Percentiles rank a stretch among this genome's conserved stretches.
phyloP scores from a whole-genome alignment of 2,797 vertebrate genomes.

The Carduelis carduelis region DNA sequence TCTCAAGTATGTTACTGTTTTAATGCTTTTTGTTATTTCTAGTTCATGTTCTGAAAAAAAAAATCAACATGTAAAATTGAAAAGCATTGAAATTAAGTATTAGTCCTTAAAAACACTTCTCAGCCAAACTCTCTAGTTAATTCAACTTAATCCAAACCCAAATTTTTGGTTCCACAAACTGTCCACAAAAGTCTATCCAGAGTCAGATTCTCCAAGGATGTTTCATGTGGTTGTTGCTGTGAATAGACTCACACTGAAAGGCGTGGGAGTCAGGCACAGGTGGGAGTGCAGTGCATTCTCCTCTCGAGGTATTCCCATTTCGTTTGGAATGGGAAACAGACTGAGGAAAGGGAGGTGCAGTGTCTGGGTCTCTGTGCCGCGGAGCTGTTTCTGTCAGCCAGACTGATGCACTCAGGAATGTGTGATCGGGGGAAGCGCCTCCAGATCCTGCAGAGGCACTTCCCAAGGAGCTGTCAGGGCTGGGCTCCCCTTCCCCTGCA shows the following conservation, averaged over 20 bases:
- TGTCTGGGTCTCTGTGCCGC: not conserved
- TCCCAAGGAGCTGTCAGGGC: not conserved
- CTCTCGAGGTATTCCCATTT: not conserved
- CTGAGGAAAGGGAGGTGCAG: not conserved
- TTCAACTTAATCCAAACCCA: not conserved
- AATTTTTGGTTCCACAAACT: not conserved
- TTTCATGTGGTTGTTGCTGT: not conserved
- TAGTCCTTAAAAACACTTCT: not conserved
- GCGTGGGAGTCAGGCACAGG: not conserved
- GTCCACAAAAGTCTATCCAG: not conserved
- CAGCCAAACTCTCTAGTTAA: not conserved
- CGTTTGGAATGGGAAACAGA: not conserved
- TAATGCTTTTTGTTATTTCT: not conserved
- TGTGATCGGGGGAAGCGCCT: not conserved
- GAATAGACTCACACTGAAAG: not conserved
- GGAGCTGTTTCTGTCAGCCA: not conserved
- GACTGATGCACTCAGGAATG: rapidly evolving
- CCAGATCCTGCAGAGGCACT: rapidly evolving
- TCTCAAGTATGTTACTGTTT: not conserved
- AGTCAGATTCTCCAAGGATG: not conserved
- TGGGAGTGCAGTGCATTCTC: not conserved
- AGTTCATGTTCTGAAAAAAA: not conserved
- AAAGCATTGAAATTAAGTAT: not conserved
- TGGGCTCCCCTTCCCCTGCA: not conserved
- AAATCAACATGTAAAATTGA: not conserved